These are phyloP conservation scores for Eristalis intricaria DNA, from an alignment of 2,888 invertebrate species.

Conservation along the genomic window DNA sequence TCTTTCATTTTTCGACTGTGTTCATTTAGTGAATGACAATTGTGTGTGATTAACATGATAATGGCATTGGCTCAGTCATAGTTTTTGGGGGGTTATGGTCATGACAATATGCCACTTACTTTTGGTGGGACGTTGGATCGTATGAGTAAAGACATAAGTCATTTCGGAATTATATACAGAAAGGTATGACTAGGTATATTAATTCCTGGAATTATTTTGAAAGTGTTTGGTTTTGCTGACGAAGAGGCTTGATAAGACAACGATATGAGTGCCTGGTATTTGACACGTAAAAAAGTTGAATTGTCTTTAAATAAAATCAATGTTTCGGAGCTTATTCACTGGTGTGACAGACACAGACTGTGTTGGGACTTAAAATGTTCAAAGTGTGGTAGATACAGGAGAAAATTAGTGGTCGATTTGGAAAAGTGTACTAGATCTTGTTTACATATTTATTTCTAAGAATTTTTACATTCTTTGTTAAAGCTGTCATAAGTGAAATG, in stretches of 20 bases:
- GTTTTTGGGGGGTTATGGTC: conserved; percentile 37
- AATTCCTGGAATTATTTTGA: conserved; percentile 24
- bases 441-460: too few species aligned
- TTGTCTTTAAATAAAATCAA: too few species aligned
- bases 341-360: too few species aligned
- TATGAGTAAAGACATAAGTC: conserved; percentile 27
- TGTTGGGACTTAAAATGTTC: too few species aligned
- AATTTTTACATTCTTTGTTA: too few species aligned
- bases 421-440: too few species aligned
- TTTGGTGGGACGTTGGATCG: conserved; percentile 13
- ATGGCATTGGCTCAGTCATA: conserved; percentile 53
- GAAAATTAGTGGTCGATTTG: too few species aligned
- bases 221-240: conserved; percentile 2
- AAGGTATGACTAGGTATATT: background rate
- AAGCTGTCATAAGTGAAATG: too few species aligned
- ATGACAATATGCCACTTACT: conserved; percentile 44
- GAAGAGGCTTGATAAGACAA: background rate
- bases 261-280: background rate
- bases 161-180: conserved; percentile 4
- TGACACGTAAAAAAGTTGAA: too few species aligned
- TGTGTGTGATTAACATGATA: conserved; percentile 66
- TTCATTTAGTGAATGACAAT: conserved; percentile 55
- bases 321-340: too few species aligned
- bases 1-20: conserved; percentile 21
- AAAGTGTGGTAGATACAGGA: too few species aligned